A percentile compares a stretch with the other conserved stretches of the same genome.
Evolutionary conservation across 1,140 invertebrate genomes (phyloP).

Genomic region (Cataglyphis hispanica): DNA sequence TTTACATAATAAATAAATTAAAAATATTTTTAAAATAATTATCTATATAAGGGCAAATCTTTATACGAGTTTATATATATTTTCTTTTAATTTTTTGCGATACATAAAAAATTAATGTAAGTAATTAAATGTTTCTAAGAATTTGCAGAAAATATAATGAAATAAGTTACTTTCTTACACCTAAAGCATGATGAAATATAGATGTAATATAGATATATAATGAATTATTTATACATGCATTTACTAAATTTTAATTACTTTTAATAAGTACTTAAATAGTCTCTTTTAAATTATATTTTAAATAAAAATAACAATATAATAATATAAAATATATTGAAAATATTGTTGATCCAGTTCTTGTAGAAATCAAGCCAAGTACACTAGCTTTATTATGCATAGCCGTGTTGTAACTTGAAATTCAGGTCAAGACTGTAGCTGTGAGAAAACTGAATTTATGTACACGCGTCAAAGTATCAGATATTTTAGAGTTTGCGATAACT

Average conservation of each 20-base stretch:
- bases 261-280: neutral
- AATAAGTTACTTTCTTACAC: too few relatives aligned
- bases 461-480: neutral
- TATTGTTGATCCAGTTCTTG: neutral
- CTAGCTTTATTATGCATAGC: slow-evolving; percentile 58
- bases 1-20: too few relatives aligned
- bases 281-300: neutral
- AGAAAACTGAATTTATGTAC: neutral
- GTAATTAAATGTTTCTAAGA: too few relatives aligned
- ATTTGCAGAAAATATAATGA: too few relatives aligned
- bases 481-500: neutral
- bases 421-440: slow-evolving; percentile 78
- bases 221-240: neutral
- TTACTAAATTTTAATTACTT: neutral
- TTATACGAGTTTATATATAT: neutral
- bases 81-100: neutral
- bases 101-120: neutral
- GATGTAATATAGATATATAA: neutral
- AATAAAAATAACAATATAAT: neutral
- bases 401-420: slow-evolving; percentile 72
- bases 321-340: neutral
- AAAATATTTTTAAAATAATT: too few relatives aligned
- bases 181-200: too few relatives aligned
- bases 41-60: neutral
- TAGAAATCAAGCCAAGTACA: neutral